Percentiles rank a stretch among this genome's conserved stretches.
Evolutionary conservation across 2,113 vertebrate genomes (phyloP).

Genomic region (Girardinichthys multiradiatus): DNA sequence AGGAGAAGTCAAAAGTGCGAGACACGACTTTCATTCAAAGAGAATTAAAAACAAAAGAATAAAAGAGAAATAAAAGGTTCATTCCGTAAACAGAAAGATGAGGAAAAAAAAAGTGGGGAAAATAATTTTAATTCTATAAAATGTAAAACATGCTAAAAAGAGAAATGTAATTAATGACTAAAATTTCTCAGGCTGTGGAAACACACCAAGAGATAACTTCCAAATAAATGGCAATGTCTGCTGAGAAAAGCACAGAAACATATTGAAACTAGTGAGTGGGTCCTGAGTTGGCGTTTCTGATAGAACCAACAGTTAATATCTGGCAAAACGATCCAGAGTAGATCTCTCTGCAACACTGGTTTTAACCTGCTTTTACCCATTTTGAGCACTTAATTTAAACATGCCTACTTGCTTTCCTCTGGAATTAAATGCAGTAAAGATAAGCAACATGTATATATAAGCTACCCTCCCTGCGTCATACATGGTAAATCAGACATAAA

Average conservation of each 20-base stretch:
- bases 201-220: slow-evolving; percentile 25
- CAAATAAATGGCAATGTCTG: slow-evolving; percentile 17
- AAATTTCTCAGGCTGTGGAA: slow-evolving; percentile 6
- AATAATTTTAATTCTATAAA: slow-evolving; percentile 12
- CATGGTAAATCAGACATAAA: slow-evolving; percentile 7
- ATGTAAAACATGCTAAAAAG: not conserved
- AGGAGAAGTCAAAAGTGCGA: slow-evolving; percentile 74
- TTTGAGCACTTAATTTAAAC: not conserved
- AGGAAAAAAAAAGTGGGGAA: slow-evolving; percentile 34
- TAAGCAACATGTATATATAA: not conserved
- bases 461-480: slow-evolving; percentile 9
- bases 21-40: slow-evolving; percentile 27
- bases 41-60: slow-evolving; percentile 9
- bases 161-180: not conserved
- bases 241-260: slow-evolving; percentile 1
- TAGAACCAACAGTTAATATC: not conserved
- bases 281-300: slow-evolving; percentile 15
- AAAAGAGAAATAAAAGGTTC: slow-evolving; percentile 32
- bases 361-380: not conserved
- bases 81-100: slow-evolving; percentile 63
- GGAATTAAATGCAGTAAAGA: too few relatives aligned
- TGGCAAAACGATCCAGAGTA: not conserved
- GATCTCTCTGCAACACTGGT: not conserved
- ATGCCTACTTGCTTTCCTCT: not conserved
- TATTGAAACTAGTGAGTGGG: slow-evolving; percentile 2